Base-by-base conservation (phyloP, 1,140 invertebrate species). In the Anastrepha ludens region DNA sequence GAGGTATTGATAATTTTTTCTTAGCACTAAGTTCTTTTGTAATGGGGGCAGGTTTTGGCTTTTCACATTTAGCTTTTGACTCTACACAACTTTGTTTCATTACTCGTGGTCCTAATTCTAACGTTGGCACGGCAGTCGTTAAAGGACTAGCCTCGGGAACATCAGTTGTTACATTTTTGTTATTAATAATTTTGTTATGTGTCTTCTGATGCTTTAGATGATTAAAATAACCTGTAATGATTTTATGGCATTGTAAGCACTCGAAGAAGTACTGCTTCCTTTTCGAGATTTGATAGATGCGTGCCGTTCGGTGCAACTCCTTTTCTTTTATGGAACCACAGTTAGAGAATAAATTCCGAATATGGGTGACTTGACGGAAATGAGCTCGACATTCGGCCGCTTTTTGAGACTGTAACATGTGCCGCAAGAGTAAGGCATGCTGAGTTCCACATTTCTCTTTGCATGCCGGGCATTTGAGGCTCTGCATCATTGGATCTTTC, bases 401-500 rank as follows among this genome's bases (percentile, higher is more conserved):
- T 29, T 81, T 81, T 7, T 81, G 74, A 55, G 47, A 9, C 1
- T 58, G 17, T 6, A 81, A 55, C 74, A 81, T 55, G 47, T 81
- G 74, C 47, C 74, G 74, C 47, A 81, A 81, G 20, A 81, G 74
- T 20, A n/a, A 41, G 3, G n/a, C 11, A 29, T 81, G 47, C 44
- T 81, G 74, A 9, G 74, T 11, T 47, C 74, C 74, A 41, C 74
- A 81, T 11, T 81, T 81, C 15, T 59, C 62, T 29, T 87, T 85
- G 47, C 88, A 87, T 11, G 74, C 5, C 41, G 88, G 88, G 59
- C 88, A 88, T 78, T 87, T 88, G 0, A 88, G 50, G n/a, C 67
- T 60, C 58, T 86, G 86, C 88, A 88, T 88, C 50, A 88, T 88
- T 47, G 88, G 88, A 70, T 88, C 88, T 87, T 87, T 87, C 2